Evolutionary conservation across 2,113 vertebrate species (phyloP), one percentile per base, ranked within the genome.

Genomic region (Marmota monax): DNA sequence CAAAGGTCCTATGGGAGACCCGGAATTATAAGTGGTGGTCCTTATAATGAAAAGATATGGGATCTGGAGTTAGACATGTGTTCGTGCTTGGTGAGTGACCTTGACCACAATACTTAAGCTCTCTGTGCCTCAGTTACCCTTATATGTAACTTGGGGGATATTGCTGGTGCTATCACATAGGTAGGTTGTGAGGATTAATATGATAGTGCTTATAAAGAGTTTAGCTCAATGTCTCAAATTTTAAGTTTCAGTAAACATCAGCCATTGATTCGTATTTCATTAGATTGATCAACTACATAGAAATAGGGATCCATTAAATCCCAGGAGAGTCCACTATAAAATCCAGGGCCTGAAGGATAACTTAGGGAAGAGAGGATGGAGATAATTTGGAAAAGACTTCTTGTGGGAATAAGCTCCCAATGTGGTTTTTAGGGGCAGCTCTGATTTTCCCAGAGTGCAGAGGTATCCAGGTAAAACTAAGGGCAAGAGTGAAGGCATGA

Each of bases 171-270:
- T 51, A 48, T 11, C 16, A 14, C 13, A 22, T 51, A 5, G 51
- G 7, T 48, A 63, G 70, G 13, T 37, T 80, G 51, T 77, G 37
- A 96, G 61, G 37, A 69, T 77, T 80, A 94, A 72, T 87, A 56
- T 5, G 51, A 42, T 78, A 34, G 32, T 45, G 42, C 18, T 89
- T 80, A 12, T 39, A 78, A 72, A 42, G 32, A 17, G 4, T 92
- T 87, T 90, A 90, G 32, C 18, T 80, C 89, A 69, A 84, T 69
- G 76, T 27, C n/a, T 92, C 29, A 70, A 70, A 92, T 53, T 53
- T 7, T 16, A 72, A 82, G 34, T 74, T 2, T 93, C 25, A 65
- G 14, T 73, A 86, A 53, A 77, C 48, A 92, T 45, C 18, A 42
- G 12, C 20, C 70, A 2, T 42, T 79, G 11, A 58, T 37, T 84